Percentiles rank a stretch among this genome's conserved stretches.
Conservation (phyloP, 2,797 vertebrate genomes). For the Erethizon dorsatum region DNA sequence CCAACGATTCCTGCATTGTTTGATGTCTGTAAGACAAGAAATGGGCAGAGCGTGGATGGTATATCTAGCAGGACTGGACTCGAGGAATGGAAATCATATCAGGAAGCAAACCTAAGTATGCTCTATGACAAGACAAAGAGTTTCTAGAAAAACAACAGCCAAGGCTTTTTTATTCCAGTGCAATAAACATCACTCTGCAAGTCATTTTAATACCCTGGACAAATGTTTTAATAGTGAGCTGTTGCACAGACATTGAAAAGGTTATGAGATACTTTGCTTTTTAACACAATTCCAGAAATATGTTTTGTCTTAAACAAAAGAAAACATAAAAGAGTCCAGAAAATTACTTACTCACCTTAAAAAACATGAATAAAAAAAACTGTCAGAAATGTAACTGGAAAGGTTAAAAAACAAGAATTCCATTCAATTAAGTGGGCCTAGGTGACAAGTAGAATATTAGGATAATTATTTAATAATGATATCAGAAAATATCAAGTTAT, state of each 20-base stretch:
- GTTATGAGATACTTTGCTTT: constrained; percentile 69
- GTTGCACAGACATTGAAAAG: constrained; percentile 56
- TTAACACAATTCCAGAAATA: constrained; percentile 69
- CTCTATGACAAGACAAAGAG: constrained; percentile 67
- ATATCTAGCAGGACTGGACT: neutral
- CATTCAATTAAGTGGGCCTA: neutral
- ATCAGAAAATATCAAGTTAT: constrained; percentile 28
- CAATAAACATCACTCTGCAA: constrained; percentile 75
- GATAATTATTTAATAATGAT: constrained; percentile 4
- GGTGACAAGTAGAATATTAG: neutral
- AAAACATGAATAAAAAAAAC: constrained; percentile 5
- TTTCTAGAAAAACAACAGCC: constrained; percentile 74
- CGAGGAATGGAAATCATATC: constrained; percentile 63
- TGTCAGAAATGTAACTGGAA: constrained; percentile 40
- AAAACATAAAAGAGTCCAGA: constrained; percentile 61
- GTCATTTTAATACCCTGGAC: constrained; percentile 80
- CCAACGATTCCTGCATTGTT: constrained; percentile 77
- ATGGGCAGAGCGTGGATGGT: constrained; percentile 8
- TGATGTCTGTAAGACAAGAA: constrained; percentile 72
- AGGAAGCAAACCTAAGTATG: constrained; percentile 51
- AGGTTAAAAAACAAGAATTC: constrained; percentile 6
- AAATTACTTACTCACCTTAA: constrained; percentile 40
- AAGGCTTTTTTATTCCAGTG: constrained; percentile 66
- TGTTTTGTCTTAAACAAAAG: constrained; percentile 73
- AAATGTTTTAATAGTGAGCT: constrained; percentile 75